Evolutionary conservation across 2,113 vertebrate species (phyloP), one percentile per base, ranked within the genome.

Genomic region (Hemicordylus capensis): DNA sequence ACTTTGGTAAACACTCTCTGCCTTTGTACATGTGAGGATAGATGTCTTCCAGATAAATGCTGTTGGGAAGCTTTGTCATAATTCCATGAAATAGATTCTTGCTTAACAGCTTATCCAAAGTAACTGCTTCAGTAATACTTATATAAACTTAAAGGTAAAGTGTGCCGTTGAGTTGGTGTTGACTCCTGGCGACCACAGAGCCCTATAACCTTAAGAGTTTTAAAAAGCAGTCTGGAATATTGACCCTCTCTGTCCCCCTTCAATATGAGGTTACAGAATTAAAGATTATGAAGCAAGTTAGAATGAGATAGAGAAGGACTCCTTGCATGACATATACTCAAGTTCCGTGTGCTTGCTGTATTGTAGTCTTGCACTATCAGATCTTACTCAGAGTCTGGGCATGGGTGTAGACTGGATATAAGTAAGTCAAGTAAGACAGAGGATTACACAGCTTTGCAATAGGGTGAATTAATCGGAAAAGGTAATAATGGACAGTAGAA

Each of bases 1-100:
- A 85, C 81, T 79, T 46, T 93, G 64, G 44, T 42, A 39, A 70
- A 37, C 37, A 46, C n/a, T 72, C 17, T n/a, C 51, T 44, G 26
- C 15, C 31, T 58, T 70, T 56, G 37, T 48, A 26, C 34, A 72
- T 79, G 22, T 9, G 61, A 72, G 9, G 8, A 56, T 58, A 34
- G n/a, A 2, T 34, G 67, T 58, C 15, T 82, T 82, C 58, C 42
- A 72, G 80, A 59, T 48, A 76, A 67, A 69, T 87, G 72, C 76
- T 5, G 0, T 86, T 84, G 64, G 34, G 80, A 80, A 70, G 48
- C 75, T 89, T 92, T 82, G 4, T 76, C 81, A 76, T 61, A 46
- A n/a, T 84, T 84, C 85, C 42, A 73, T 69, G 17, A 72, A 72
- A 89, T 75, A 80, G 85, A 88, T 34, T 46, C 54, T 89, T 88